Base-by-base conservation (phyloP, 2,888 invertebrate genomes). In the Zaprionus lineosus region DNA sequence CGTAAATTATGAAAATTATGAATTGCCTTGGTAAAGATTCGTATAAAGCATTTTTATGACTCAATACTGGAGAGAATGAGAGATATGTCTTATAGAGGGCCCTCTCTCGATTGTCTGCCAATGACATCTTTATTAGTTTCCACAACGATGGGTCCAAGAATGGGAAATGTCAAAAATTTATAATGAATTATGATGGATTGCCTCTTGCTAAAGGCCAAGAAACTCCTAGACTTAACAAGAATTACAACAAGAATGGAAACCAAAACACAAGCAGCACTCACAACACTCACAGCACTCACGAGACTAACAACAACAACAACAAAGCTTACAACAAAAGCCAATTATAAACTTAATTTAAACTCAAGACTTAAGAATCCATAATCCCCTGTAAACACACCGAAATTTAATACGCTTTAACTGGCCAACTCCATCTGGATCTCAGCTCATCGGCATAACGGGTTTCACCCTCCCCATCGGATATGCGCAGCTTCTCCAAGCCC, bases 1-100 rank as follows among this genome's bases (percentile, higher is more conserved):
- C 79, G 79, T 83, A 81, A 81, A 81, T 81, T 81, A 81, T 81
- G 83, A 81, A 79, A 79, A 81, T 81, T 81, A 81, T 81, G 83
- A 83, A 82, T 82, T 78, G 73, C 75, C 60, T 64, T 59, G 50
- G 55, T 55, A 40, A 24, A 29, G 12, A 40, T 44, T 50, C 41
- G 44, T 58, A 75, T 75, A 76, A 79, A 74, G 81, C 74, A 71
- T 81, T 66, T 73, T 60, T 71, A 77, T 71, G 61, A 40, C 70
- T 36, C 44, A 39, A 53, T 52, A 16, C 18, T n/a, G 26, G 31
- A 37, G 26, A 44, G 31, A 29, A 26, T 36, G 36, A 51, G 12
- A 41, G 11, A 50, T 18, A 33, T 41, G 34, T 36, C 8, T 64
- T 47, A 47, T 57, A 24, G 47, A 58, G 65, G 65, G 47, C 33